phyloP scores from a whole-genome alignment of 2,888 invertebrate genomes.

The Theretra japonica region DNA sequence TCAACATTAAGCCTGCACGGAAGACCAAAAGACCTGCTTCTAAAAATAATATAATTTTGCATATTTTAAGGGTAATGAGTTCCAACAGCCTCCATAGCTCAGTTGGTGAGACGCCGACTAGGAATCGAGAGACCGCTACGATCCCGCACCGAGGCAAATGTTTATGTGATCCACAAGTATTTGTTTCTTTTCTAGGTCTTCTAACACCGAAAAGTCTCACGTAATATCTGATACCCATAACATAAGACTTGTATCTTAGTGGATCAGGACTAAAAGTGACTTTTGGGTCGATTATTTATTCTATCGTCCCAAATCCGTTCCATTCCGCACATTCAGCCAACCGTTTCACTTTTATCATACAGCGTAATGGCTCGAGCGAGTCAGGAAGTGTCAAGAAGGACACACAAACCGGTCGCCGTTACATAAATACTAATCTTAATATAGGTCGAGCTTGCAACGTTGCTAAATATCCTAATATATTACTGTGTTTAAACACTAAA shows the following conservation, averaged over 20 bases:
- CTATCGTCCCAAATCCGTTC: neutral
- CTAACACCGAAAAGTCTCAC: too few relatives aligned
- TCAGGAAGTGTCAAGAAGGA: conserved; percentile 38
- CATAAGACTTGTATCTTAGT: too few relatives aligned
- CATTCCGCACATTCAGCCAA: neutral
- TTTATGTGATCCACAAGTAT: neutral
- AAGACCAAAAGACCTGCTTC: too few relatives aligned
- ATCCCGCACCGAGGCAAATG: neutral
- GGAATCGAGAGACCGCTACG: neutral
- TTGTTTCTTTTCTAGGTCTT: neutral
- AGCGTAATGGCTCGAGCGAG: conserved; percentile 17
- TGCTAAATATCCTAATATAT: neutral
- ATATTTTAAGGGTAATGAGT: too few relatives aligned
- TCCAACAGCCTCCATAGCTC: neutral
- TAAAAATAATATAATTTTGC: too few relatives aligned
- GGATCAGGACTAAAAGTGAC: too few relatives aligned
- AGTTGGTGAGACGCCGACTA: neutral
- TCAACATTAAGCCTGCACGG: too few relatives aligned
- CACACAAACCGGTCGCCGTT: conserved; percentile 21
- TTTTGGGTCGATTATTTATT: too few relatives aligned
- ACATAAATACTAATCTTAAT: conserved; percentile 28
- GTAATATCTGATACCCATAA: too few relatives aligned
- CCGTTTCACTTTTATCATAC: conserved; percentile 22
- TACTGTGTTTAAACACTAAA: neutral
- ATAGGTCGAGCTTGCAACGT: conserved; percentile 32